Evolutionary conservation across 2,888 invertebrate genomes (phyloP).

Genomic region (Tenthredo distinguenda): DNA sequence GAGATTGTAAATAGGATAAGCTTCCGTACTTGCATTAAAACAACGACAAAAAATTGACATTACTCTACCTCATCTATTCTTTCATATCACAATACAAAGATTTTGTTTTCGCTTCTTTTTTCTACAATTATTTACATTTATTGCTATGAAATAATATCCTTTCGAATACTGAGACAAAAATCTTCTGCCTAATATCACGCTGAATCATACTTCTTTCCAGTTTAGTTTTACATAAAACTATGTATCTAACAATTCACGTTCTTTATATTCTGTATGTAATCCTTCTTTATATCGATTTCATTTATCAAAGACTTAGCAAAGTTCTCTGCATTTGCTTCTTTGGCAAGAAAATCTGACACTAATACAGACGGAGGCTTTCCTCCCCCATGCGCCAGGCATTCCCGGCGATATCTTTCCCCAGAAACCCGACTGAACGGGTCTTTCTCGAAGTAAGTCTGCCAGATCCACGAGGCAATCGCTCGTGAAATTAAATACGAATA

Average conservation of each 20-base stretch:
- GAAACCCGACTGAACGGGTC: slow-evolving; percentile 89
- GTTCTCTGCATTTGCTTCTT: slow-evolving; percentile 87
- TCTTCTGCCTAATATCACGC: not conserved
- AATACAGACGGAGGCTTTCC: slow-evolving; percentile 90
- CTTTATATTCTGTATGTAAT: slow-evolving; percentile 73
- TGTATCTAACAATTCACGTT: not conserved
- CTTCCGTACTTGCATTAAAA: slow-evolving; percentile 75
- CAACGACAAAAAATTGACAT: slow-evolving; percentile 58
- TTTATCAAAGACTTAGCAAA: slow-evolving; percentile 90
- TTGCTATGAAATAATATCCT: not conserved
- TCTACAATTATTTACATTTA: not conserved
- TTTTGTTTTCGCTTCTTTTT: not conserved
- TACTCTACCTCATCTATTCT: not conserved
- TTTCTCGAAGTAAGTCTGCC: slow-evolving; percentile 91
- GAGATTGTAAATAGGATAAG: slow-evolving; percentile 73
- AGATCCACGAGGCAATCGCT: slow-evolving; percentile 95
- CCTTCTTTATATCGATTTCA: slow-evolving; percentile 85
- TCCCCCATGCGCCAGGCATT: slow-evolving; percentile 93
- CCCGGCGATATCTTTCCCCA: slow-evolving; percentile 88
- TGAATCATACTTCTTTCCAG: not conserved
- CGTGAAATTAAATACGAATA: slow-evolving; percentile 98
- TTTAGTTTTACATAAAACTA: not conserved
- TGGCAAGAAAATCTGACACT: slow-evolving; percentile 88
- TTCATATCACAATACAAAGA: not conserved
- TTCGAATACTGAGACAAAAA: not conserved